Conservation (phyloP, 2,888 invertebrate genomes). For the Drosophila lutescens region DNA sequence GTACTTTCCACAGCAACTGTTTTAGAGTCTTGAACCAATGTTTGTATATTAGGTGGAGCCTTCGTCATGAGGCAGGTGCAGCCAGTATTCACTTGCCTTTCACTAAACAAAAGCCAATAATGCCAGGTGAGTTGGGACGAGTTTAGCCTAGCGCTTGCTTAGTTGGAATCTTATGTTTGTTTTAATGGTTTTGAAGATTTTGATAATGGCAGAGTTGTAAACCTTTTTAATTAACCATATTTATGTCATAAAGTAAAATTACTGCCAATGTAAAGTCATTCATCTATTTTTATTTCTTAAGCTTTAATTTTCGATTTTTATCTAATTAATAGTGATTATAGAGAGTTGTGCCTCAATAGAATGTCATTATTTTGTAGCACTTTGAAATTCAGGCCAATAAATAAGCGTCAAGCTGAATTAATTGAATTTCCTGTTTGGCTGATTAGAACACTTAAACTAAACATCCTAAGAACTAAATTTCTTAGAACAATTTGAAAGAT, state of each 20-base stretch:
- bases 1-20: slow-evolving; percentile 37
- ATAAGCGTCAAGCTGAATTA: slow-evolving; percentile 2
- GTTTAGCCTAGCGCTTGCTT: slow-evolving; percentile 8
- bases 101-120: slow-evolving; percentile 67
- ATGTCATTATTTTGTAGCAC: not conserved
- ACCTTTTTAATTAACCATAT: slow-evolving; percentile 27
- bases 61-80: slow-evolving; percentile 35
- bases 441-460: slow-evolving; percentile 15
- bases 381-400: not conserved
- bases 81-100: slow-evolving; percentile 55
- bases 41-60: slow-evolving; percentile 48
- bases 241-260: too few relatives aligned
- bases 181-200: slow-evolving; percentile 22
- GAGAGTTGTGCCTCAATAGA: not conserved
- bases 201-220: slow-evolving; percentile 27
- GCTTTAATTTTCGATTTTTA: too few relatives aligned
- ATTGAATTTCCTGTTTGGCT: slow-evolving; percentile 12
- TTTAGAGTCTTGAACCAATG: slow-evolving; percentile 34
- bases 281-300: too few relatives aligned
- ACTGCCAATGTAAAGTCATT: too few relatives aligned
- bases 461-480: not conserved
- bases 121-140: slow-evolving; percentile 20
- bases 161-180: slow-evolving; percentile 27
- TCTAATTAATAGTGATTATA: too few relatives aligned
- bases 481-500: slow-evolving; percentile 4